Evolutionary conservation across 2,797 vertebrate genomes (phyloP), one percentile per base, ranked within the genome.

Genomic region (Distichodus sexfasciatus): DNA sequence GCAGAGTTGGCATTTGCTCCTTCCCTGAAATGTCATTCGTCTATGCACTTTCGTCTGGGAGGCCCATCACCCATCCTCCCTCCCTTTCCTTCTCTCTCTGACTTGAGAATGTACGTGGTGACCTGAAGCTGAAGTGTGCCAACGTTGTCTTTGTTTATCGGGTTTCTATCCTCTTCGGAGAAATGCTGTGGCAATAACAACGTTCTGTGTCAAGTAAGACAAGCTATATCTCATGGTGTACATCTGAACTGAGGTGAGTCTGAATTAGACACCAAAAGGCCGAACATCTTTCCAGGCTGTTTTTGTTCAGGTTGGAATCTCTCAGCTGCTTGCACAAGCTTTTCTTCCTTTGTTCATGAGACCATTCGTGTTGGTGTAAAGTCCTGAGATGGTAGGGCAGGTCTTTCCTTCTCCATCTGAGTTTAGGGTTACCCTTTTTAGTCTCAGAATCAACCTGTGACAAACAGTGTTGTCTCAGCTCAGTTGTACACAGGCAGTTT

Each of bases 61-160:
- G 6, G 10, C 43, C 15, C 43, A 9, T 58, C 17, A 9, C 15
- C 19, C 8, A 29, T 21, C 38, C 17, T 38, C 43, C 29, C 38
- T 46, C 19, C 26, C 24, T 19, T 47, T 54, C 28, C 24, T 17
- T 46, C 12, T 36, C 19, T 35, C 9, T 59, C 26, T 43, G 62
- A 2, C 12, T 31, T 17, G 58, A 36, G 12, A n/a, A n/a, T 40
- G 24, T 40, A 36, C 23, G n/a, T 40, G 36, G 35, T 61, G 58
- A 47, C 65, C 65, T 67, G 15, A 60, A 1, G 69, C 15, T 61
- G 12, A 66, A 44, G 36, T 40, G 48, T 47, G 63, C 5, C n/a
- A 21, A 2, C 0, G 3, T 47, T 57, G 65, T 43, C 64, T 65
- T 48, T 67, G 33, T 28, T n/a, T 66, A 44, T 21, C 21, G 28